These are phyloP conservation scores for Cylas formicarius DNA, from an alignment of 1,140 invertebrate species.

Conservation along the genomic window DNA sequence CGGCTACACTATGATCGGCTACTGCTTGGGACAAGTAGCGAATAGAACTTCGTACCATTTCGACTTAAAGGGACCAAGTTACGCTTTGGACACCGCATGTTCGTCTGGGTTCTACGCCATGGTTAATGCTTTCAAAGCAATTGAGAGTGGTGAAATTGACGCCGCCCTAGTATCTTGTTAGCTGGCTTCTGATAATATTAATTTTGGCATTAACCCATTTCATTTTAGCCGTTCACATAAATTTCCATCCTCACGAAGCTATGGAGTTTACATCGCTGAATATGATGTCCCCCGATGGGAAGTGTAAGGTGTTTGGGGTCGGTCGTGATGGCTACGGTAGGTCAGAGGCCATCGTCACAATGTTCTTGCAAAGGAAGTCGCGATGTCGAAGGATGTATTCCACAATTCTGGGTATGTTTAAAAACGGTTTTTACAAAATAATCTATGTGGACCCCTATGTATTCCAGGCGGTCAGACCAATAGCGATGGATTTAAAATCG, in stretches of 20 bases:
- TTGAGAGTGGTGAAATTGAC: conserved; percentile 63
- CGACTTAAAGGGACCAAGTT: conserved; percentile 65
- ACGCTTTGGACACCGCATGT: conserved; percentile 72
- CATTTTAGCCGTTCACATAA: conserved; percentile 41
- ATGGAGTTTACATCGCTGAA: conserved; percentile 45
- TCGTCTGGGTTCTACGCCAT: conserved; percentile 66
- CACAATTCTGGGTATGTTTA: conserved; percentile 42
- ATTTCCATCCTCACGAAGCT: conserved; percentile 40
- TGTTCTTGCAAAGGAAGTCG: conserved; percentile 50
- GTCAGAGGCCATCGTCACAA: conserved; percentile 50
- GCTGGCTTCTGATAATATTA: neutral
- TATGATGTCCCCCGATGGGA: conserved; percentile 53
- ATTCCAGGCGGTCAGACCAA: conserved; percentile 43
- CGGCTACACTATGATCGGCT: conserved; percentile 15
- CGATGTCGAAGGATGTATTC: conserved; percentile 52
- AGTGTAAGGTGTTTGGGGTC: conserved; percentile 57
- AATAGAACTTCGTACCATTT: conserved; percentile 52
- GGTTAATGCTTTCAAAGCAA: conserved; percentile 59
- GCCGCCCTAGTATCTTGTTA: conserved; percentile 66
- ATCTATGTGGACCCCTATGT: neutral
- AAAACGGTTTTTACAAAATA: neutral
- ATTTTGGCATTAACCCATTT: conserved; percentile 1
- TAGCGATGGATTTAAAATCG: conserved; percentile 50
- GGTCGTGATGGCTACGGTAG: conserved; percentile 55
- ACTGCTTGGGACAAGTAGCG: conserved; percentile 35